Conservation (phyloP, 2,797 vertebrate genomes). For the Enteromius thamalakanensis region DNA sequence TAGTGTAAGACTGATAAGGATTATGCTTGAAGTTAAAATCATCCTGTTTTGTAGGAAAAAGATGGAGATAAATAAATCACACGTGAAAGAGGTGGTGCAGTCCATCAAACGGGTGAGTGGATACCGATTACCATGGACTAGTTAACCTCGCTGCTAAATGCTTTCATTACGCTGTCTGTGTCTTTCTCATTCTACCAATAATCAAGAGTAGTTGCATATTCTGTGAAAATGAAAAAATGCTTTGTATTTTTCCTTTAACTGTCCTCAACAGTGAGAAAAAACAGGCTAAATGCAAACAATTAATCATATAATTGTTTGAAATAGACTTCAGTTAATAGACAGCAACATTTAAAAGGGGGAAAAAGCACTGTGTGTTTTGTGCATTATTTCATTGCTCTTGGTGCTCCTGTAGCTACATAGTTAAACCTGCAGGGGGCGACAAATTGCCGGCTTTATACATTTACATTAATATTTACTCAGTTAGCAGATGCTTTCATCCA, state of each 20-base stretch:
- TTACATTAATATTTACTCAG: not conserved
- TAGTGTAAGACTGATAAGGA: not conserved
- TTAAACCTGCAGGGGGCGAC: not conserved
- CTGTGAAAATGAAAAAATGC: too few species aligned
- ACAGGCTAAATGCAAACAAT: not conserved
- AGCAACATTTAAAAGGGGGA: not conserved
- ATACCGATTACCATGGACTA: not conserved
- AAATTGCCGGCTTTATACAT: not conserved
- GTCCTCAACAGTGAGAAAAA: not conserved
- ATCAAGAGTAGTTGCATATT: too few species aligned
- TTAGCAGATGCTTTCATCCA: not conserved
- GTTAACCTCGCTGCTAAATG: not conserved
- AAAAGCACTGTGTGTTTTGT: not conserved
- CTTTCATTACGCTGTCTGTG: not conserved
- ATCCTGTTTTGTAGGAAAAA: slow-evolving; percentile 83
- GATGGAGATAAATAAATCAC: slow-evolving; percentile 95
- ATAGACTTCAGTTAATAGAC: not conserved
- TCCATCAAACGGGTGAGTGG: slow-evolving; percentile 92
- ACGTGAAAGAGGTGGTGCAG: slow-evolving; percentile 97
- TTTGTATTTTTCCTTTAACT: not conserved
- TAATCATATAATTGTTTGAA: not conserved
- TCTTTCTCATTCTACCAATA: not conserved
- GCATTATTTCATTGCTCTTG: too few species aligned
- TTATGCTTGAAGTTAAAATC: not conserved
- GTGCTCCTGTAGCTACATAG: not conserved